Evolutionary conservation across 2,888 invertebrate species (phyloP), one percentile per base, ranked within the genome.

Genomic region (Rutpela maculata): DNA sequence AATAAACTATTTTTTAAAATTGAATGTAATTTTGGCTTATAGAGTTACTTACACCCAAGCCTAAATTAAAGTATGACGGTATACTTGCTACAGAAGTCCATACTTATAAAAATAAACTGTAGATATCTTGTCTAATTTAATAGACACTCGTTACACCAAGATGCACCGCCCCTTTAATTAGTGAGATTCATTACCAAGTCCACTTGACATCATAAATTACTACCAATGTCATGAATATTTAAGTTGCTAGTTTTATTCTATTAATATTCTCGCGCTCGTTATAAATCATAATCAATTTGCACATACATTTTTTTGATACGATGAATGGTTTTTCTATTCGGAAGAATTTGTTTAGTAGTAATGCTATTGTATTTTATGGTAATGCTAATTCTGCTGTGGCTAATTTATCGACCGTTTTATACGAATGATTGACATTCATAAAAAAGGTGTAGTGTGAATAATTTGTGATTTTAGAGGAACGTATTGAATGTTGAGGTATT

Each of bases 291-390:
- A 55, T 26, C 17, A 11, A 67, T 50, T 15, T 55, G 67, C 22
- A n/a, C 55, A 19, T 56, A 43, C 5, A 67, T 55, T 67, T 67
- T 65, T 67, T 55, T 66, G 19, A 55, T 19, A 10, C 50, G 22
- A 67, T 67, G 67, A 67, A 67, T 67, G 56, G 50, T 55, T 26
- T 67, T 26, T 55, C 67, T 67, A 26, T 55, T 55, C 55, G 67
- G n/a, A 17, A n/a, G 55, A 35, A 67, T 18, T 50, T 38, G 15
- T 55, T 55, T 19, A n/a, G 55, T 67, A 26, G 55, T 55, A 26
- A 67, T 67, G 50, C 56, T 67, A 67, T 67, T 55, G 67, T 67
- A 50, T 67, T 67, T 12, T 56, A 55, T 67, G 18, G 10, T 43
- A 43, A 65, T 65, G 65, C 6, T 65, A 65, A 65, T 65, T 65